phyloP scores from a whole-genome alignment of 30 jellyfish, hydroid and myxozoan species.

The Aurelia sp. region DNA sequence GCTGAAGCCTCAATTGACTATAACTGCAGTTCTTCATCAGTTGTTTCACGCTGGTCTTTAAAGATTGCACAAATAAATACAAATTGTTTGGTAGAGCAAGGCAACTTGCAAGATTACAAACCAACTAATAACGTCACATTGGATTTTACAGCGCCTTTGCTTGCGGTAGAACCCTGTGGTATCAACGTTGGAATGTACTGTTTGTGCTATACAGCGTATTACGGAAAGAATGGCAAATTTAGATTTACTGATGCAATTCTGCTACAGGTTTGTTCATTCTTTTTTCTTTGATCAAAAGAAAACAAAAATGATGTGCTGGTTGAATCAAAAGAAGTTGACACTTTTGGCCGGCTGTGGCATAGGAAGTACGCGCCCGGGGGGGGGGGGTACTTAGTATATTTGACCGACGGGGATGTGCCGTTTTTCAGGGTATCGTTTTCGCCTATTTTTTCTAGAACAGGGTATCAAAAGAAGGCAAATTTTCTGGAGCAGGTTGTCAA shows the following conservation, averaged over 20 bases:
- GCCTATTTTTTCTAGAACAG: no score
- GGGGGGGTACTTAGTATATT: no score
- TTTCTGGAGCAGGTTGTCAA: no score
- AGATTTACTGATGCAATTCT: slow-evolving; percentile 13
- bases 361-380: no score
- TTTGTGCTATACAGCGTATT: slow-evolving; percentile 54
- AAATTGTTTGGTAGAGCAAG: slow-evolving; percentile 52
- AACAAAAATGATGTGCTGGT: no score
- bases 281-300: not conserved
- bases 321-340: no score
- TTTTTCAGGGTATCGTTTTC: no score
- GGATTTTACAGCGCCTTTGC: slow-evolving; percentile 55
- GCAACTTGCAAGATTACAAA: not conserved
- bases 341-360: no score
- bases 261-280: slow-evolving; percentile 28
- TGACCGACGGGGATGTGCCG: no score
- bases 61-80: slow-evolving; percentile 42
- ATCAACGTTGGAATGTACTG: slow-evolving; percentile 79
- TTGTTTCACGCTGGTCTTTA: slow-evolving; percentile 68
- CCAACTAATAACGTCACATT: not conserved
- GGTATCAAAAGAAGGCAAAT: no score
- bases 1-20: slow-evolving; percentile 64
- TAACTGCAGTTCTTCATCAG: slow-evolving; percentile 67
- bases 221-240: slow-evolving; percentile 61
- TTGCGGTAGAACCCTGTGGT: slow-evolving; percentile 82